These are phyloP conservation scores for Diacarnus erythraeanus DNA, from an alignment of 37 sponge, comb jelly and placozoan species.

Conservation along the genomic window DNA sequence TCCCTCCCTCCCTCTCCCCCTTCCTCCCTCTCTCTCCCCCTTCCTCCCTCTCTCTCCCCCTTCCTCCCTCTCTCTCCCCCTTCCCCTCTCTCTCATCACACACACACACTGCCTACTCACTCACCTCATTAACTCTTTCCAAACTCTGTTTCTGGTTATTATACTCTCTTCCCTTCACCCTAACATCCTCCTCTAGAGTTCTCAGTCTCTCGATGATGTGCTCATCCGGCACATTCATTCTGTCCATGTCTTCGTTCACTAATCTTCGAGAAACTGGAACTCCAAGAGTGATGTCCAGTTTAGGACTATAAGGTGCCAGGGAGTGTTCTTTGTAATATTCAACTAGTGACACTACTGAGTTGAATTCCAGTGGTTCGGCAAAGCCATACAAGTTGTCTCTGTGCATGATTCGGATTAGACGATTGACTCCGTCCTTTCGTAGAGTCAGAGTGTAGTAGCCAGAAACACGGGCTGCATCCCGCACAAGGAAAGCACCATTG, in stretches of 20 bases:
- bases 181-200: slow-evolving; percentile 29
- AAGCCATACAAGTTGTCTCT: slow-evolving; percentile 79
- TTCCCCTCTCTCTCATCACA: background rate
- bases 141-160: slow-evolving; percentile 35
- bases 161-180: slow-evolving; percentile 31
- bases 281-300: slow-evolving; percentile 76
- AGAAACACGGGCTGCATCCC: slow-evolving; percentile 79
- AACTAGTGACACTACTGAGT: slow-evolving; percentile 72
- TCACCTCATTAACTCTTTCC: slow-evolving; percentile 34
- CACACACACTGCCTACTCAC: background rate
- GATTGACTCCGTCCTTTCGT: slow-evolving; percentile 82
- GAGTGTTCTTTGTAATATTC: slow-evolving; percentile 62
- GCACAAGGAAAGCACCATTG: slow-evolving; percentile 92
- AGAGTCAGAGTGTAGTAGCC: slow-evolving; percentile 95
- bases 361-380: slow-evolving; percentile 81
- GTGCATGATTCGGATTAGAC: slow-evolving; percentile 80
- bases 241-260: background rate
- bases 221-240: slow-evolving; percentile 19
- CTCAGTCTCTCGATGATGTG: slow-evolving; percentile 28
- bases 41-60: background rate
- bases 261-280: slow-evolving; percentile 43
- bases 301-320: slow-evolving; percentile 77
- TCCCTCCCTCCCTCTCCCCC: slow-evolving; percentile 45
- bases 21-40: slow-evolving; percentile 44
- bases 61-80: background rate